Evolutionary conservation across 2,113 vertebrate genomes (phyloP).

Genomic region (Eonycteris spelaea): DNA sequence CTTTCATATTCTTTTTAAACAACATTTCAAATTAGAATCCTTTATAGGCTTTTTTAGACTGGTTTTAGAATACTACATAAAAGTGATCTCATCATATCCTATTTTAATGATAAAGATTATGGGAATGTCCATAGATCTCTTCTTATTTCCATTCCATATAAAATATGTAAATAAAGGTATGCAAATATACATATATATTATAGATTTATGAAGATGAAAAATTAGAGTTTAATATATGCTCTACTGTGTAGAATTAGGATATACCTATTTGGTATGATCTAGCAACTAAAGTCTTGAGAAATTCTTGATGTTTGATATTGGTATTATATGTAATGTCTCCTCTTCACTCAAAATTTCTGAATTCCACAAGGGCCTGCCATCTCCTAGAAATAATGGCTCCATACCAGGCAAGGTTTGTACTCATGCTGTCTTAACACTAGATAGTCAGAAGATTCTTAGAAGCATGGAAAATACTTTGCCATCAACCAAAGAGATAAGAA

Average conservation of each 20-base stretch:
- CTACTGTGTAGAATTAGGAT: neutral
- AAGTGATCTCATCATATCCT: slow-evolving; percentile 27
- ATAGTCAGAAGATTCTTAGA: neutral
- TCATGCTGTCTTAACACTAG: neutral
- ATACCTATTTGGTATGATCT: neutral
- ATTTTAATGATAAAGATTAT: neutral
- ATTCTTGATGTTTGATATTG: neutral
- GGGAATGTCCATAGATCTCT: neutral
- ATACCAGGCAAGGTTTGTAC: neutral
- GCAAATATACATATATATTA: neutral
- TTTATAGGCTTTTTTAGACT: neutral
- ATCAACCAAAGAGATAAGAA: neutral
- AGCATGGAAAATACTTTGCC: neutral
- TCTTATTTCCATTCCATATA: neutral
- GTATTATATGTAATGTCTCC: neutral
- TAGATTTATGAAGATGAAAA: neutral
- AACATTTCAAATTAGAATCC: slow-evolving; percentile 22
- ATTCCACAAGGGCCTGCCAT: neutral
- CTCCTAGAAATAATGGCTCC: neutral
- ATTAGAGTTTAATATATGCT: neutral
- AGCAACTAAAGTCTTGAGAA: neutral
- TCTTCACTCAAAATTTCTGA: neutral
- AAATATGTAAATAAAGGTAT: neutral
- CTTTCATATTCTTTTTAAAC: neutral
- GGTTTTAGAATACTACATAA: neutral